Evolutionary conservation across 2,797 vertebrate species (phyloP), one percentile per base, ranked within the genome.

Genomic region (Diplodus sargus): DNA sequence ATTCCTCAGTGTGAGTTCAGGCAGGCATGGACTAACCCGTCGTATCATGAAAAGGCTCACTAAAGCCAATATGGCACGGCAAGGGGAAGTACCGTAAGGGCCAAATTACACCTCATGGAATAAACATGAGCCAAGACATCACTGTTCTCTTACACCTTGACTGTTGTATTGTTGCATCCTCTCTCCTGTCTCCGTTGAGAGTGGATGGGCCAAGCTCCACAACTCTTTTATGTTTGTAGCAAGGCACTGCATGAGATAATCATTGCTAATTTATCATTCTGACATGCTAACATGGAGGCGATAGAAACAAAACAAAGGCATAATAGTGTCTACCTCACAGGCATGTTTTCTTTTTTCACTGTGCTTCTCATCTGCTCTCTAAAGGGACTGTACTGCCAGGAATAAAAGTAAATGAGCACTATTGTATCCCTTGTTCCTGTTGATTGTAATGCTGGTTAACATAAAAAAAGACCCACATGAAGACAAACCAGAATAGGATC

Each of bases 221-320:
- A 0, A 3, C 77, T 79, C 30, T 81, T 86, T 85, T 80, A 79
- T 85, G 85, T 66, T 78, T 60, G 79, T 76, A 79, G 75, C 87
- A 59, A 72, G 71, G 82, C 68, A 25, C 78, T 63, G 83, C 81
- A 45, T 22, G 15, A 82, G 85, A 87, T 89, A 86, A 89, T 92
- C 89, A 75, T 74, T 77, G 78, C 81, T 88, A 90, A 91, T 93
- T 91, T 78, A 93, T 93, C 92, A 92, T 82, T 69, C 75, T 87
- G 89, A 91, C 91, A 85, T 75, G 82, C 84, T 86, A 90, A 87
- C 83, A 73, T 76, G 79, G 87, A 85, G 91, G 74, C 18, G 69
- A 83, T 87, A 84, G 90, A 85, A 91, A 85, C 63, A 85, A 81
- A 90, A 89, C 90, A 87, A 87, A 85, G 75, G 80, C 20, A 76